Percentiles rank a stretch among this genome's conserved stretches.
Conservation (phyloP, 1,140 invertebrate genomes). For the Aphidius ervi region DNA sequence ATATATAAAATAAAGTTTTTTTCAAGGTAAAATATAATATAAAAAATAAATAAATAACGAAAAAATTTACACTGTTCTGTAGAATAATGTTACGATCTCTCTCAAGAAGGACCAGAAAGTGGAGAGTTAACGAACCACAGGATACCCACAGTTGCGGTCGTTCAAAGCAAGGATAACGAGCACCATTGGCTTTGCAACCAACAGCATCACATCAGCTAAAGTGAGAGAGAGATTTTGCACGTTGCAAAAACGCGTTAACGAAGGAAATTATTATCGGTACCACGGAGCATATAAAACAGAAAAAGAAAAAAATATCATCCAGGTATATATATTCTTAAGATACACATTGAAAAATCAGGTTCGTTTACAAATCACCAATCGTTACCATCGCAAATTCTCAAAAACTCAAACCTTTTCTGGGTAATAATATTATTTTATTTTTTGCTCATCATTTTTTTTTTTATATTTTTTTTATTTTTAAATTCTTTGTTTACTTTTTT, state of each 20-base stretch:
- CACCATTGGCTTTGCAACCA: neutral
- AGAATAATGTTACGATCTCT: constrained; percentile 1
- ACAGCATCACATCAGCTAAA: no score
- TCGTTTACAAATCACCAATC: constrained; percentile 2
- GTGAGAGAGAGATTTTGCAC: neutral
- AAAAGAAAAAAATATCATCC: no score
- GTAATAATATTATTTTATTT: constrained; percentile 1
- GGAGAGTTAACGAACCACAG: constrained; percentile 14
- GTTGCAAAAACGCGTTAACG: constrained; percentile 19
- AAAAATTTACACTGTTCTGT: constrained; percentile 17
- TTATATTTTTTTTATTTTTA: neutral
- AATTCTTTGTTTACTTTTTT: constrained; percentile 1
- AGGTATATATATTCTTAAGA: no score
- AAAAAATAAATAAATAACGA: neutral
- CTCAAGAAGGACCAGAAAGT: constrained; percentile 19
- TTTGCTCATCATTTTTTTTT: constrained; percentile 2
- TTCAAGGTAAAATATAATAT: neutral
- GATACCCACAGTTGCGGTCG: constrained; percentile 13
- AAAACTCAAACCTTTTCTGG: no score
- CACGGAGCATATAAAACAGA: neutral
- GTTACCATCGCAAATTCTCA: no score
- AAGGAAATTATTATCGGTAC: constrained; percentile 22
- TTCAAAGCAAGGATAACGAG: constrained; percentile 22
- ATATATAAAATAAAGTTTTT: no score
- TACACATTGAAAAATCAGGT: neutral